Base-by-base conservation (phyloP, 2,797 vertebrate species). In the Halcyon badia region DNA sequence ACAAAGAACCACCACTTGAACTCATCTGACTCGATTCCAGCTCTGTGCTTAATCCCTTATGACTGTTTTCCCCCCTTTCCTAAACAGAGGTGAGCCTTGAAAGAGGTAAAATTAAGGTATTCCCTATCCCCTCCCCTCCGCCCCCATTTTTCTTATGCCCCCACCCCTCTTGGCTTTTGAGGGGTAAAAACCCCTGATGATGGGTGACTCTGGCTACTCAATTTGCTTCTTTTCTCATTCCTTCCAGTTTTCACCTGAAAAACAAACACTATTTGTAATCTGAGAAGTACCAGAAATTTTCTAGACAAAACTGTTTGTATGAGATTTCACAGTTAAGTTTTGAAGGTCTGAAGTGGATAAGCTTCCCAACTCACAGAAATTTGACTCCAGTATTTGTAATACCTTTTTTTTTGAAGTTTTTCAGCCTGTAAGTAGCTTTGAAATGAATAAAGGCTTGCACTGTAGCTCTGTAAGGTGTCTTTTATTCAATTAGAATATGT, bases 401-500 rank as follows among this genome's bases (percentile, higher is more conserved):
- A 70, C 35, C 22, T 21, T 8, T 60, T 66, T 85, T 51, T 82
- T 33, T 35, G 11, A 91, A 90, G 49, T 73, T 93, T 90, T 83
- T 93, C 31, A 83, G 83, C 30, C 68, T 35, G 30, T 77, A 66
- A 92, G 80, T 68, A 80, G 75, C 83, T 96, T 90, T 92, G 93
- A 96, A 94, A 96, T 89, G 33, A 92, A 85, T 85, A 73, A 70
- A 66, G 66, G 35, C 60, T 85, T 60, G 81, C 71, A 87, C 49
- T 65, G 75, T 41, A 66, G 51, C 83, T 88, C 89, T 73, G 66
- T 33, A 65, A 89, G 88, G 83, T 96, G 93, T 85, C 95, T 97
- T 96, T 94, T 94, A 93, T 94, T 95, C 93, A 94, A 76, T 98
- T 97, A 98, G 76, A 90, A 49, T 56, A 48, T 15, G 51, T 21